These are phyloP conservation scores for Cryptosula pallasiana DNA, from an alignment of 2,888 invertebrate genomes.

Conservation along the genomic window DNA sequence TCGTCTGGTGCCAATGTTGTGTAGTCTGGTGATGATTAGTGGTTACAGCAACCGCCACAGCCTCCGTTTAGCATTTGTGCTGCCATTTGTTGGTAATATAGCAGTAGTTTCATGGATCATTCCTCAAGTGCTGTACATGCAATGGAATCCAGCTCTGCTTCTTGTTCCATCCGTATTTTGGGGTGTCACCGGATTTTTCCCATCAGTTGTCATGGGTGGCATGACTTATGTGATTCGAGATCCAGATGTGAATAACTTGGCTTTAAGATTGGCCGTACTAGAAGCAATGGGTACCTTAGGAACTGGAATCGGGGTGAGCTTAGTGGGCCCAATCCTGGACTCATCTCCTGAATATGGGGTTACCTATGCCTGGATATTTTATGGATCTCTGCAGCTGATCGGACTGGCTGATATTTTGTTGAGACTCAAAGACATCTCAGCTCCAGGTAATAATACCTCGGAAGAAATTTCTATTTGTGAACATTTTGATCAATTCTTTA, in stretches of 20 bases:
- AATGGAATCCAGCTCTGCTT: not conserved
- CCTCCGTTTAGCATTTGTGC: not conserved
- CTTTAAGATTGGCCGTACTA: not conserved
- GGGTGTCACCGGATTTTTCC: not conserved
- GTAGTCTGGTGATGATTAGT: not conserved
- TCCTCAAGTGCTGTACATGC: not conserved
- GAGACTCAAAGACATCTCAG: not conserved
- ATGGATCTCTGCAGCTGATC: not conserved
- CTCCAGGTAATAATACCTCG: not conserved
- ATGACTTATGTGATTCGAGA: conserved; percentile 6
- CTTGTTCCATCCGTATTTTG: not conserved
- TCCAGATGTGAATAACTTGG: not conserved
- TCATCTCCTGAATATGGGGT: not conserved
- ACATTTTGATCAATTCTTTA: not conserved
- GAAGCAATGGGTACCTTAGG: not conserved
- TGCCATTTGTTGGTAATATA: not conserved
- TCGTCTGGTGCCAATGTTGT: not conserved
- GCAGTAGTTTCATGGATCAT: not conserved
- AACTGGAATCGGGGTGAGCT: not conserved
- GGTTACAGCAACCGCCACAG: not conserved
- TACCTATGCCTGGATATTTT: not conserved
- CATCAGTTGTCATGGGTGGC: not conserved
- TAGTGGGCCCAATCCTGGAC: not conserved
- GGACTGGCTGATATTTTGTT: not conserved
- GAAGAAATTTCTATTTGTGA: not conserved